A percentile compares a stretch with the other conserved stretches of the same genome.
Conservation (phyloP, 2,113 vertebrate species). For the Synchiropus splendidus region DNA sequence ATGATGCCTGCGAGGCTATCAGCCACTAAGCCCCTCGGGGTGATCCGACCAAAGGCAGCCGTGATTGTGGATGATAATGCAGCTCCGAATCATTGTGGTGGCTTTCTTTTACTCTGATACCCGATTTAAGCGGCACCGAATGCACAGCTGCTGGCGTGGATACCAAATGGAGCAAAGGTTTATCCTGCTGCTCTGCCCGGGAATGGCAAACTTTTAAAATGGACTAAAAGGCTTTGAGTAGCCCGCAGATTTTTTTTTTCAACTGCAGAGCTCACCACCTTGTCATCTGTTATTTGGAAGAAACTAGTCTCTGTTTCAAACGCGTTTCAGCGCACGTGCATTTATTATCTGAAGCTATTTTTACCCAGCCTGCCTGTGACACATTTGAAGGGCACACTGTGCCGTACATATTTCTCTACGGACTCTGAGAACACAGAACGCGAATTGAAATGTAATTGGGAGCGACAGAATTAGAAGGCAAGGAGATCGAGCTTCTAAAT, state of each 20-base stretch:
- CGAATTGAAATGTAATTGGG: slow-evolving; percentile 2
- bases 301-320: slow-evolving; percentile 1
- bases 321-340: slow-evolving; percentile 6
- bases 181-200: slow-evolving; percentile 1
- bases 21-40: slow-evolving; percentile 1
- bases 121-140: slow-evolving; percentile 9
- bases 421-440: neutral
- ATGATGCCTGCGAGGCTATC: slow-evolving; percentile 3
- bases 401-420: slow-evolving; percentile 1
- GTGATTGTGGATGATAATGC: slow-evolving; percentile 18
- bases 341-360: slow-evolving; percentile 14
- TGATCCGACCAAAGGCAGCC: slow-evolving; percentile 1
- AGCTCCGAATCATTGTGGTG: slow-evolving; percentile 5
- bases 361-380: slow-evolving; percentile 14
- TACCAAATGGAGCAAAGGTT: slow-evolving; percentile 5
- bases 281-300: no score
- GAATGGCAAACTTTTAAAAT: slow-evolving; percentile 2
- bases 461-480: neutral
- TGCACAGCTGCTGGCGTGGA: neutral
- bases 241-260: no score
- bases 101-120: slow-evolving; percentile 8
- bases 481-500: no score
- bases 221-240: neutral
- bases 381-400: slow-evolving; percentile 3
- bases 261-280: no score